Evolutionary conservation across 2,113 vertebrate genomes (phyloP), one percentile per base, ranked within the genome.

Genomic region (Osmerus mordax): DNA sequence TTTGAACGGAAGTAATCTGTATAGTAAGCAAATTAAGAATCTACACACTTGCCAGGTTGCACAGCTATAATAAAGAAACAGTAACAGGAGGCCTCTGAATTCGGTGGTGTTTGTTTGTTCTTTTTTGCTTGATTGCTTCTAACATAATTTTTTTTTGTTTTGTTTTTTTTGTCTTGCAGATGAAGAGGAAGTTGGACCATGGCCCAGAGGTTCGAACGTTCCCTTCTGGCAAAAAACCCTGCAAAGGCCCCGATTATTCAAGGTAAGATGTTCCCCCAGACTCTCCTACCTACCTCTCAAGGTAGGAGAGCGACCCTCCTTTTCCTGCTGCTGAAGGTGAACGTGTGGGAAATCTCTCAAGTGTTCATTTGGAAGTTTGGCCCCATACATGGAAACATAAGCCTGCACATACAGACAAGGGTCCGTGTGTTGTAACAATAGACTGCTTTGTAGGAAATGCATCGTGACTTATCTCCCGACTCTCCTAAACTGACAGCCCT

Each of bases 111-210:
- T n/a, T 47, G 19, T 74, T n/a, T 63, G 58, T 53, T 25, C 47
- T 70, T 29, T 65, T 53, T 64, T 65, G 29, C 71, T 81, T 23
- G 67, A 3, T 65, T 63, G 52, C 23, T 16, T 32, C 55, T 62
- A n/a, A 71, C 41, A 23, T 61, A 55, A 58, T 53, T 53, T 13
- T 12, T 13, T 52, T 53, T 13, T 71, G 21, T 21, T 23, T 81
- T 84, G 81, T 83, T 86, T 86, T 60, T 63, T 52, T 78, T 78
- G 83, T 83, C 77, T 94, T 92, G 77, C 91, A 99, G 97, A 99
- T 99, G 97, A 99, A 99, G 94, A 99, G 97, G 91, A 99, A 99
- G 95, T 98, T 99, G 94, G 97, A 99, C 94, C 97, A 97, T 94
- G 97, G 97, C 91, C 94, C 97, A 58, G 97, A 99, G 95, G 96